Evolutionary conservation across 2,797 vertebrate species (phyloP).

Genomic region (Sternotherus odoratus): DNA sequence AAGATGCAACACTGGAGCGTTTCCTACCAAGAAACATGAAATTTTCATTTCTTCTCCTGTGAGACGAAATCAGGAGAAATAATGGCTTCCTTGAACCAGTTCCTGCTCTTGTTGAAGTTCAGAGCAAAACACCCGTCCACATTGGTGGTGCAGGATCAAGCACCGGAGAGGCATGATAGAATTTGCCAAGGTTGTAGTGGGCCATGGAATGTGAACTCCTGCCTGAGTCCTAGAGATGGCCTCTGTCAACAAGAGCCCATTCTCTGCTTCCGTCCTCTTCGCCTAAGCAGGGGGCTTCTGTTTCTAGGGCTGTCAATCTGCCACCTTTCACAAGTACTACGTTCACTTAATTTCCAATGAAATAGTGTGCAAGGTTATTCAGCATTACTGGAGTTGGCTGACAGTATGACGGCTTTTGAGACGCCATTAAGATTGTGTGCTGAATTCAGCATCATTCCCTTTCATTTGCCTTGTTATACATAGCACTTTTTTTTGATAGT

Average conservation of each 20-base stretch:
- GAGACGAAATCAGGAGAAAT: not conserved
- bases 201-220: not conserved
- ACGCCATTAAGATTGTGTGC: fast-evolving
- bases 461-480: not conserved
- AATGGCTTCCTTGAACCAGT: not conserved
- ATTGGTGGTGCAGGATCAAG: not conserved
- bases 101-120: not conserved
- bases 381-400: not conserved
- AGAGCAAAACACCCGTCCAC: not conserved
- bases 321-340: constrained; percentile 1
- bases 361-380: not conserved
- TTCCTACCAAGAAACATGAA: fast-evolving
- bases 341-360: not conserved
- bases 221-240: not conserved
- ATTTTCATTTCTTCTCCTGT: not conserved
- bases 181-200: not conserved
- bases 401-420: not conserved
- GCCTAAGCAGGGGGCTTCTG: not conserved
- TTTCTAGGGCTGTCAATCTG: not conserved
- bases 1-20: fast-evolving
- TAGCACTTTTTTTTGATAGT: fast-evolving
- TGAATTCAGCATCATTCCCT: fast-evolving
- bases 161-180: not conserved
- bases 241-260: not conserved
- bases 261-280: not conserved